A percentile compares a stretch with the other conserved stretches of the same genome.
These are phyloP conservation scores for Percopsis transmontana DNA, from an alignment of 2,113 vertebrate genomes.

Conservation along the genomic window DNA sequence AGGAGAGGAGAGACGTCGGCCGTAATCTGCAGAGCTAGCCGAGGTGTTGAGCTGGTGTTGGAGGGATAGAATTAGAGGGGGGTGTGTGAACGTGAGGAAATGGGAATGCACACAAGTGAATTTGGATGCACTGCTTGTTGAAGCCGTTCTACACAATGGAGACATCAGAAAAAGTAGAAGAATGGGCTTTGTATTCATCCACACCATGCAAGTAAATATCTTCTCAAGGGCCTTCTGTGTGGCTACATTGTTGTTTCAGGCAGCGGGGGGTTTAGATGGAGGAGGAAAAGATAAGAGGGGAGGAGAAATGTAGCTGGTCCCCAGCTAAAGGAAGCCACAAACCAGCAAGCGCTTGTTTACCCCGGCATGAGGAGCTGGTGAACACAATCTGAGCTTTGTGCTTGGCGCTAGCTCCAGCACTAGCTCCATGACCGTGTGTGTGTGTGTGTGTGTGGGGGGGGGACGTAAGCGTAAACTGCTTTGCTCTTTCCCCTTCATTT, in stretches of 20 bases:
- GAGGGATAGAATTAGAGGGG: slow-evolving; percentile 38
- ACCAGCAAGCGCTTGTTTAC: slow-evolving; percentile 53
- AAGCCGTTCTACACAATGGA: slow-evolving; percentile 7
- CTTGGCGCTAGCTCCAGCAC: slow-evolving; percentile 13
- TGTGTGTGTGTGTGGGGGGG: slow-evolving; percentile 35
- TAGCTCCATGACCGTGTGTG: not conserved
- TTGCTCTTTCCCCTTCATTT: slow-evolving; percentile 71
- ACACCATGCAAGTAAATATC: slow-evolving; percentile 66
- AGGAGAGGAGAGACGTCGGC: slow-evolving; percentile 23
- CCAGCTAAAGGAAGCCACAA: slow-evolving; percentile 42
- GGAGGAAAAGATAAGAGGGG: slow-evolving; percentile 40
- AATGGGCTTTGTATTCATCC: slow-evolving; percentile 62
- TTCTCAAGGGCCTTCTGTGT: slow-evolving; percentile 57
- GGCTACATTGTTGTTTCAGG: slow-evolving; percentile 61
- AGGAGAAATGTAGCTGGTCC: slow-evolving; percentile 20
- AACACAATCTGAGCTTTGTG: slow-evolving; percentile 67
- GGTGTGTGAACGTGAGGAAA: not conserved
- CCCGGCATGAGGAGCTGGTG: slow-evolving; percentile 43
- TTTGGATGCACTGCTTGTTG: slow-evolving; percentile 43
- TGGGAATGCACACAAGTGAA: slow-evolving; percentile 13
- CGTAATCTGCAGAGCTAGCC: slow-evolving; percentile 48
- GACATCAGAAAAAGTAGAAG: slow-evolving; percentile 50
- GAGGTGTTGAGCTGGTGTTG: slow-evolving; percentile 41
- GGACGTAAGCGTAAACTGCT: slow-evolving; percentile 53
- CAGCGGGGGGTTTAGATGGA: slow-evolving; percentile 26